Percentiles rank a stretch among this genome's conserved stretches.
These are phyloP conservation scores for Chrysolina oricalcia DNA, from an alignment of 2,888 invertebrate species.

Conservation along the genomic window DNA sequence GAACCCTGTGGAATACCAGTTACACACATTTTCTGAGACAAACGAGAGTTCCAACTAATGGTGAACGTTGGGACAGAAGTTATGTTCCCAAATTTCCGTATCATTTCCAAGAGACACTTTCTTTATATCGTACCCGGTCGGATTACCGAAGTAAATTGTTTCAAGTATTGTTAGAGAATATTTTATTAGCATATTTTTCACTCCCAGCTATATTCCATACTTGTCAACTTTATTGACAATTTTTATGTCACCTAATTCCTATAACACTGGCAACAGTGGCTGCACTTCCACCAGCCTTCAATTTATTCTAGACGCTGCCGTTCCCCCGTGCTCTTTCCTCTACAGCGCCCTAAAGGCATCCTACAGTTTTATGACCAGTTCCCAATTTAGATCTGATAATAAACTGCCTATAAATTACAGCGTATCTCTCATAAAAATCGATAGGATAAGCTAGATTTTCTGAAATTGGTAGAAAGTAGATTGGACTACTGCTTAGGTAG, in stretches of 20 bases:
- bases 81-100: no score
- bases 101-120: no score
- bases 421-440: slow-evolving; percentile 51
- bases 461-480: slow-evolving; percentile 39
- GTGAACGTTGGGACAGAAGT: no score
- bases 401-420: slow-evolving; percentile 54
- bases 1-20: no score
- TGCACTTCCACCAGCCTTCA: slow-evolving; percentile 19
- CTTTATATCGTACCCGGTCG: no score
- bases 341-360: slow-evolving; percentile 44
- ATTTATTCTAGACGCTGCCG: slow-evolving; percentile 29
- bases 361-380: slow-evolving; percentile 54
- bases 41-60: no score
- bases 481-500: slow-evolving; percentile 34
- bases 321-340: slow-evolving; percentile 1
- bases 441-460: slow-evolving; percentile 41
- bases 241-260: neutral
- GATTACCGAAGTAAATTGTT: no score
- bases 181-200: no score
- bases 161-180: no score
- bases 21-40: no score
- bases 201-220: no score
- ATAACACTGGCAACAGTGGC: slow-evolving; percentile 14
- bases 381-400: slow-evolving; percentile 55
- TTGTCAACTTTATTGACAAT: no score